phyloP scores from a whole-genome alignment of 2,888 invertebrate species.

The Agrotis segetum region DNA sequence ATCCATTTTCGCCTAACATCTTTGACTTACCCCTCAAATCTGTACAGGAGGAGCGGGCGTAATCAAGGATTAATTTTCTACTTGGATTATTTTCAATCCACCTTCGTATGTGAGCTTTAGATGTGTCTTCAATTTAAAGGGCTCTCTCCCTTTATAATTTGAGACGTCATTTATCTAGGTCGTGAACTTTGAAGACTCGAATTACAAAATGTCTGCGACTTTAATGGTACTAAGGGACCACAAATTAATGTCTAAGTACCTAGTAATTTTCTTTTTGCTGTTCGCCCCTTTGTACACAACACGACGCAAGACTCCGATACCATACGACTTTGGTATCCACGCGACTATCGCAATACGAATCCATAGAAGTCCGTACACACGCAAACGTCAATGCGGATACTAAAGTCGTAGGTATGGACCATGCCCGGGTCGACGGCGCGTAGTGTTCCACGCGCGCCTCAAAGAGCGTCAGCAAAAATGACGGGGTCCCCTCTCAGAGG shows the following conservation, averaged over 20 bases:
- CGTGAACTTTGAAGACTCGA: conserved; percentile 51
- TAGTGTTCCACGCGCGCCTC: no score
- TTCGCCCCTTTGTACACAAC: no score
- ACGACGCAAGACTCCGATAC: no score
- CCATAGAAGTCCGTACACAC: no score
- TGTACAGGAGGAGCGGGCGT: conserved; percentile 80
- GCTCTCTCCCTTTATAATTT: conserved; percentile 78
- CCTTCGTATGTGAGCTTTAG: conserved; percentile 84
- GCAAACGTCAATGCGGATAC: no score
- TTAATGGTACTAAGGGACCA: not conserved
- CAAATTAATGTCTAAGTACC: not conserved
- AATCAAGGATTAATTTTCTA: conserved; percentile 91
- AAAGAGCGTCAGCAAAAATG: no score
- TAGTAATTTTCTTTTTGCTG: conserved; percentile 11
- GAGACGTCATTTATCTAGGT: conserved; percentile 63
- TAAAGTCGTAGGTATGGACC: no score
- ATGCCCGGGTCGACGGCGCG: no score
- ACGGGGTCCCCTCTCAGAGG: no score
- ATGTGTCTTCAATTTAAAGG: conserved; percentile 86
- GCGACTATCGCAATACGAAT: no score
- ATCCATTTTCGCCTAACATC: conserved; percentile 68
- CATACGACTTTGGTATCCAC: no score
- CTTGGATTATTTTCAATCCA: conserved; percentile 90
- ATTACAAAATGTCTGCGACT: conserved; percentile 18
- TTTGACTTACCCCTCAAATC: conserved; percentile 75